Base-by-base conservation (phyloP, 2,888 invertebrate genomes). In the Microplitis manilae region DNA sequence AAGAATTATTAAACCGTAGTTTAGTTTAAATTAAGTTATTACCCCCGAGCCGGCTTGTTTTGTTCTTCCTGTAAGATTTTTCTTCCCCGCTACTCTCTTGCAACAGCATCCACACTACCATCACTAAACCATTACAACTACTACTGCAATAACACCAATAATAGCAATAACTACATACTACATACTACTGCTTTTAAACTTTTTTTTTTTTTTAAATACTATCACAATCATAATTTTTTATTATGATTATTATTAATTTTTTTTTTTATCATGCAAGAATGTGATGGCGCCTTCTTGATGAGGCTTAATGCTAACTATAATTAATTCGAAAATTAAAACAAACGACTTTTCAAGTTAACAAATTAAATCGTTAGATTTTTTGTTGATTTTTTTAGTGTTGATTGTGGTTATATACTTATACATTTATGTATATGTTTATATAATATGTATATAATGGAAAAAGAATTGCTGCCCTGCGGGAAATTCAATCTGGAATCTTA, bases 1-100 rank as follows among this genome's bases (percentile, higher is more conserved):
- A 85, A 87, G 90, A 90, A 90, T 90, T 90, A 90, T 90, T 90
- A 90, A 90, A 90, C 90, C 90, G 90, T 90, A 90, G 90, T 90
- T 90, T 90, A 90, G 90, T 90, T 89, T 90, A 90, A 90, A 90
- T 90, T 90, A 90, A 90, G 90, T 90, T 90, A 90, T 90, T 90
- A 90, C 89, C 87, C 79, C 87, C 83, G 83, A 84, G 87, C 85
- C 85, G 83, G 85, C 83, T 83, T 83, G 85, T 85, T 86, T 87
- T 87, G 84, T 86, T 87, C 83, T 83, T 84, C 82, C 81, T 82
- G 82, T 77, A 75, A 75, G 74, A 75, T 77, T 77, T 77, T 77
- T 77, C 77, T 70, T 77, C 17, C 72, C 68, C 69, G 69, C 76
- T 69, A 75, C 78, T 75, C 72, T 15, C 62, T 65, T 39, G 68